phyloP scores from a whole-genome alignment of 2,797 vertebrate genomes.

The Cirrhinus mrigala region DNA sequence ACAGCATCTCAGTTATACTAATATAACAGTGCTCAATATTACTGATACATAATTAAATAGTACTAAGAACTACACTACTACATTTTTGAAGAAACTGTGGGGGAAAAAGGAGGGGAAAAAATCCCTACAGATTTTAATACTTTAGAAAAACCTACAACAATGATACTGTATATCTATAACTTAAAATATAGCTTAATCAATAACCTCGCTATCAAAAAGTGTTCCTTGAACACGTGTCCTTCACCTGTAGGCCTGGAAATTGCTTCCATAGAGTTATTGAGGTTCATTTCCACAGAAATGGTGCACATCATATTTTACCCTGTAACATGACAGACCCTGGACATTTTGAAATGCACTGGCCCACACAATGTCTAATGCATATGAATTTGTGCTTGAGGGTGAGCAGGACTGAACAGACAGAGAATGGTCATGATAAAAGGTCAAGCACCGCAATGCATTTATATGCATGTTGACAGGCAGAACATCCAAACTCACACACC shows the following conservation, averaged over 20 bases:
- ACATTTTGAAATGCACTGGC: constrained; percentile 55
- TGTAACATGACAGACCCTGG: constrained; percentile 35
- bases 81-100: too few relatives aligned
- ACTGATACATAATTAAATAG: background rate
- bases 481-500: background rate
- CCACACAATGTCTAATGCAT: constrained; percentile 59
- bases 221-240: background rate
- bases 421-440: constrained; percentile 53
- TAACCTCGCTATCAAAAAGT: background rate
- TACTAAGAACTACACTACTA: too few relatives aligned
- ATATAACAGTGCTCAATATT: too few relatives aligned
- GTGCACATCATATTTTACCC: constrained; percentile 39
- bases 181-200: background rate
- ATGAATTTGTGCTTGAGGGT: constrained; percentile 54
- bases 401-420: constrained; percentile 48
- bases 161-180: background rate
- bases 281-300: constrained; percentile 12
- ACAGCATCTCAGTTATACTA: too few relatives aligned
- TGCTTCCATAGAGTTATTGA: background rate
- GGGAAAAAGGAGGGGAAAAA: too few relatives aligned
- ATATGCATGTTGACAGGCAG: constrained; percentile 52
- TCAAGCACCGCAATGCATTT: constrained; percentile 49
- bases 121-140: too few relatives aligned
- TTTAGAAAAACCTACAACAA: background rate
- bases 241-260: background rate